Evolutionary conservation across 2,113 vertebrate species (phyloP).

Genomic region (Lichenostomus cassidix): DNA sequence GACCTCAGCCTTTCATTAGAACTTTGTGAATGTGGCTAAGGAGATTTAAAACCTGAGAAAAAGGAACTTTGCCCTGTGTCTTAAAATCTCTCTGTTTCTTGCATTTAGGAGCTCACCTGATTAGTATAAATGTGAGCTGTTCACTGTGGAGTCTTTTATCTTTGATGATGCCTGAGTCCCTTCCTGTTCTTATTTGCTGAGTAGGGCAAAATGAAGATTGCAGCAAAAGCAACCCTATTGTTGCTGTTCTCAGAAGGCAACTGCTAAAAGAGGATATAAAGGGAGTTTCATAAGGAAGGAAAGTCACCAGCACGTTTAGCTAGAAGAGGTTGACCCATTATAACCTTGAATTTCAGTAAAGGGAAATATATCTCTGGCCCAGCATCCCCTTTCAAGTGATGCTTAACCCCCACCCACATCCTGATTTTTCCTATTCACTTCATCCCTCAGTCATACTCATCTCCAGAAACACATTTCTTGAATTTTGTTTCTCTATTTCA

Average conservation of each 20-base stretch:
- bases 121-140: conserved; percentile 17
- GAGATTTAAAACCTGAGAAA: conserved; percentile 22
- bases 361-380: background rate
- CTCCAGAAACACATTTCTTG: background rate
- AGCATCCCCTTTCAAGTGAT: conserved; percentile 3
- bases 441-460: background rate
- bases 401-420: background rate
- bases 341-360: conserved; percentile 38
- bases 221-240: background rate
- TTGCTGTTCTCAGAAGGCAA: conserved; percentile 33
- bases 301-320: conserved; percentile 41
- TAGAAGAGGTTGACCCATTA: background rate
- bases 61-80: background rate
- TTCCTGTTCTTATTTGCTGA: conserved; percentile 56
- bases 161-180: background rate
- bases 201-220: background rate
- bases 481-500: background rate
- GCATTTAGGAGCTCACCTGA: conserved; percentile 2
- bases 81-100: background rate
- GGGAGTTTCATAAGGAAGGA: conserved; percentile 64
- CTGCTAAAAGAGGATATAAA: conserved; percentile 58
- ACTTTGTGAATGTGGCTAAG: background rate
- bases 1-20: conserved; percentile 4
- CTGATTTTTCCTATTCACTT: background rate
- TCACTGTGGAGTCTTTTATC: conserved; percentile 26